These are phyloP conservation scores for Amblyraja radiata DNA, from an alignment of 2,797 vertebrate genomes.

Conservation along the genomic window DNA sequence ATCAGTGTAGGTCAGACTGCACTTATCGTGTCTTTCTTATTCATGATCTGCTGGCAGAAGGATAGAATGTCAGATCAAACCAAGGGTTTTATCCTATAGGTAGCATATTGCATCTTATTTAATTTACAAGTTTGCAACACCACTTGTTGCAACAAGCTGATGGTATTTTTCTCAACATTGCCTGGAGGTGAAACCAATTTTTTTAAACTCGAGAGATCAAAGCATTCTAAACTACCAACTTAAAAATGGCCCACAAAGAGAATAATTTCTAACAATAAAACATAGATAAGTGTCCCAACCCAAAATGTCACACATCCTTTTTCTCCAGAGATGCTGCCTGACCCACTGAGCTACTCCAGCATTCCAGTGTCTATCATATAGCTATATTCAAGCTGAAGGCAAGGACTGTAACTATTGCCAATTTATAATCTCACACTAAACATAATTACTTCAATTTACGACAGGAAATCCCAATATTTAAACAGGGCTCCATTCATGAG, in stretches of 20 bases:
- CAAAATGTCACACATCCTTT: no score
- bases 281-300: not conserved
- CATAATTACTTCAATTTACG: not conserved
- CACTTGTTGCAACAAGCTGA: not conserved
- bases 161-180: conserved; percentile 13
- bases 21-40: not conserved
- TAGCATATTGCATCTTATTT: not conserved
- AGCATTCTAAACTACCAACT: not conserved
- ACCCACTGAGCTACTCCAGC: no score
- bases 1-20: not conserved
- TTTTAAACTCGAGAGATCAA: not conserved
- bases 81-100: not conserved
- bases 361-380: no score
- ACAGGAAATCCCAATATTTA: no score
- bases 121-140: not conserved
- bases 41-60: not conserved
- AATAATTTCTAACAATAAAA: not conserved
- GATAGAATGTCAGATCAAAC: not conserved
- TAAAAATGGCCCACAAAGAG: not conserved
- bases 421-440: not conserved
- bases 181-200: not conserved
- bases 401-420: not conserved
- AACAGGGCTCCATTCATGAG: no score
- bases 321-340: no score
- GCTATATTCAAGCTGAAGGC: no score